Base-by-base conservation (phyloP, 2,113 vertebrate species). In the Meriones unguiculatus region DNA sequence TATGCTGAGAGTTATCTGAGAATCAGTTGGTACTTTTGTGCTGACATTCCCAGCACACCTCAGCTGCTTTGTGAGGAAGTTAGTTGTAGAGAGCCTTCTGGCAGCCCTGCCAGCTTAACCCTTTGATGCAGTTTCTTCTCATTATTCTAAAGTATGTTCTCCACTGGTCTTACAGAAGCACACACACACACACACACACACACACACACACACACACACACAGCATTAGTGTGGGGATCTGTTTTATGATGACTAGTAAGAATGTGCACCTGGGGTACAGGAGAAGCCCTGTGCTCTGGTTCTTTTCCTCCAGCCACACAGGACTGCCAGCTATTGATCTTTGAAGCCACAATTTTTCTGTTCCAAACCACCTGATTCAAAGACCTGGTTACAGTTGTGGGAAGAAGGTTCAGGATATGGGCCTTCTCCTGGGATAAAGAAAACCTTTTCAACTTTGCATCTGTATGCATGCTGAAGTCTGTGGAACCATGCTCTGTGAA, bases 321-420 rank as follows among this genome's bases (percentile, higher is more conserved):
- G 25, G 46, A 20, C 15, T 9, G 24, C n/a, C 38, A 72, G 25
- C 10, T 72, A 22, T 17, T 89, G 14, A 72, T 22, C 7, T 64
- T 32, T 72, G 24, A 65, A 5, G n/a, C 72, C n/a, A 81, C 6
- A 35, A 28, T 72, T 91, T 91, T 32, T 46, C n/a, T 17, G 0
- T 86, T 50, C 41, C 62, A 75, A 90, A 92, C n/a, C 2, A 80
- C 13, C 38, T n/a, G 54, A 78, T 46, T 87, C 46, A 50, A 50
- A 89, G 81, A 62, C 32, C 32, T 1, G 0, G 32, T 57, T 50
- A 17, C n/a, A 24, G 5, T 90, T 54, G 0, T 67, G 7, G 15
- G 15, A n/a, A 18, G 1, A 5, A 3, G 2, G 30, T 67, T 38
- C 11, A 22, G 6, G 20, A 54, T 24, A 5, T 9, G 5, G 15